Conservation (phyloP, 2,113 vertebrate genomes). For the Sebastes fasciatus region DNA sequence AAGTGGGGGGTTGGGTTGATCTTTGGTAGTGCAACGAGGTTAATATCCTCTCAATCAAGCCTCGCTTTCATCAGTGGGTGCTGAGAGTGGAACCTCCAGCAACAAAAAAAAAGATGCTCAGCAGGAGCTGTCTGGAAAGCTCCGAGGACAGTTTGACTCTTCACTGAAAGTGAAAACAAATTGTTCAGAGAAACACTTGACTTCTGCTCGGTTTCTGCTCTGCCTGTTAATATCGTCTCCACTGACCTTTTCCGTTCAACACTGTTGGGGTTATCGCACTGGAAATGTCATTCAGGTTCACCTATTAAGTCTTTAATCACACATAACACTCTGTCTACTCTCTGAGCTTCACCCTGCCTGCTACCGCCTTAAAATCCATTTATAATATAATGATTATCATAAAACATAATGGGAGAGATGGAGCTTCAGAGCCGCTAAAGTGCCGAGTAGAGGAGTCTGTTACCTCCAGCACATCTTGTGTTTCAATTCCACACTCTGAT, state of each 20-base stretch:
- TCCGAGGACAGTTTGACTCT: not conserved
- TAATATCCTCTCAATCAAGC: constrained; percentile 48
- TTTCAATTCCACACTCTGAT: constrained; percentile 24
- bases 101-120: not conserved
- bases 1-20: constrained; percentile 35
- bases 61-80: not conserved
- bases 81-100: not conserved
- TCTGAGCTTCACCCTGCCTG: constrained; percentile 7
- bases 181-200: not conserved
- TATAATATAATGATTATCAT: constrained; percentile 45
- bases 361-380: constrained; percentile 18
- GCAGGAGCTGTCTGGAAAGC: not conserved
- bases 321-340: not conserved
- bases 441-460: not conserved
- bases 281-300: constrained; percentile 31
- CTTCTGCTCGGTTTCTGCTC: constrained; percentile 9
- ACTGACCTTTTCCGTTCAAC: constrained; percentile 35
- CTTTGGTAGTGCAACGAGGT: constrained; percentile 43
- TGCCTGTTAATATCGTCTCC: constrained; percentile 2
- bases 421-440: not conserved
- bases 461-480: constrained; percentile 19
- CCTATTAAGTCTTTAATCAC: constrained; percentile 46
- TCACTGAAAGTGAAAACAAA: constrained; percentile 8
- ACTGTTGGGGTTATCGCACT: constrained; percentile 25
- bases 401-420: constrained; percentile 15